Percentiles rank a stretch among this genome's conserved stretches.
These are phyloP conservation scores for Schmidtea mediterranea DNA, from an alignment of 1,140 invertebrate species.

Conservation along the genomic window DNA sequence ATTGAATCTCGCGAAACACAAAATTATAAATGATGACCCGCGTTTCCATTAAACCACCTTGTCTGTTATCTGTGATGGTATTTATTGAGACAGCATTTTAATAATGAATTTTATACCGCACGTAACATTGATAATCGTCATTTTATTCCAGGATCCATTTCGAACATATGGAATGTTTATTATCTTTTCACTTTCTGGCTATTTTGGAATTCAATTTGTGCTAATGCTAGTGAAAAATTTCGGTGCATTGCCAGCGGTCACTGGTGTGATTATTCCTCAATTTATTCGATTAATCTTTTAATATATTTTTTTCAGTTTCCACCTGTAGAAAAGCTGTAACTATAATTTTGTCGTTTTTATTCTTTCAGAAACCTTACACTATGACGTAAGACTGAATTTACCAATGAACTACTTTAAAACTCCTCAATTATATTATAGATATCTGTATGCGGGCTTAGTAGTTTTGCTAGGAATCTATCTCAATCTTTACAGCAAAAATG, in stretches of 20 bases:
- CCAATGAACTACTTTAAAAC: neutral
- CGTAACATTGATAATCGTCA: too few relatives aligned
- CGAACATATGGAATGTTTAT: conserved; percentile 56
- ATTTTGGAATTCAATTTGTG: conserved; percentile 66
- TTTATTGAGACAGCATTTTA: too few relatives aligned
- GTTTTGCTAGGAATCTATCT: conserved; percentile 65
- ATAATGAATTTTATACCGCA: too few relatives aligned
- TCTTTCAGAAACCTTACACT: conserved; percentile 77
- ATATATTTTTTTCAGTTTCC: conserved; percentile 24
- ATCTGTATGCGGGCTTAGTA: conserved; percentile 58
- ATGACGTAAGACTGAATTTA: conserved; percentile 41
- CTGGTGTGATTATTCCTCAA: conserved; percentile 36
- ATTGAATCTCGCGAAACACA: too few relatives aligned
- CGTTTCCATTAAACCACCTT: too few relatives aligned
- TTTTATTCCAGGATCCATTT: conserved; percentile 36
- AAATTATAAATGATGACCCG: too few relatives aligned
- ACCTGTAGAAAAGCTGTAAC: conserved; percentile 55
- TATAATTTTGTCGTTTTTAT: conserved; percentile 63
- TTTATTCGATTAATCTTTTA: neutral
- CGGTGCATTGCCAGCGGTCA: conserved; percentile 66
- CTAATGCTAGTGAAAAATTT: conserved; percentile 52
- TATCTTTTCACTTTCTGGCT: conserved; percentile 58
- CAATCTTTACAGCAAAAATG: conserved; percentile 51
- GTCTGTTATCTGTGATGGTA: too few relatives aligned
- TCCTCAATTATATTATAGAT: conserved; percentile 34